Base-by-base conservation (phyloP, 2,113 vertebrate genomes). In the Petroica traversi region DNA sequence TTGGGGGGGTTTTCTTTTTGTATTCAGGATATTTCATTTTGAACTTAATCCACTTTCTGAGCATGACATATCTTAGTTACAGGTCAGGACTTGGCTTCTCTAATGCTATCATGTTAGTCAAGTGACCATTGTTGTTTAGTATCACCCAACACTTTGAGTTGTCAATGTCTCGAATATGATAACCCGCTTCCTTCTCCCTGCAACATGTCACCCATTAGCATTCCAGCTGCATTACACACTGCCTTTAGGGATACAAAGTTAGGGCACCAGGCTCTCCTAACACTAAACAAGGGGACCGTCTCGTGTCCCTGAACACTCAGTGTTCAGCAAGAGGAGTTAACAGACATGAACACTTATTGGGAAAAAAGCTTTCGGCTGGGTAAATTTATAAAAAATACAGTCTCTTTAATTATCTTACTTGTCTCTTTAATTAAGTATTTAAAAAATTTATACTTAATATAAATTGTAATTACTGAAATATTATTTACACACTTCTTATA, bases 141-240 rank as follows among this genome's bases (percentile, higher is more conserved):
- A 93, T 96, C 96, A 94, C 46, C 67, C 41, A 86, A 92, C 94
- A 76, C 94, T 95, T 83, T 34, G 85, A 92, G 79, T 93, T 96
- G 95, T 95, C 93, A 73, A 14, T 92, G 93, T 85, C 66, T 83
- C 48, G 3, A 85, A 78, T 84, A 88, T 84, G 95, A 97, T 97
- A 97, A 95, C 61, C 85, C 82, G 89, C 72, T 95, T 95, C 89
- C 90, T 95, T 81, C 84, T 94, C 52, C 90, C 92, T 94, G 92
- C 93, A 94, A n/a, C 82, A 33, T 93, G 93, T 94, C 92, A 95
- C 25, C 55, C 89, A 55, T 94, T 97, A 88, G 94, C 95, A 97
- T 96, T 97, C 96, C 95, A 97, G 33, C 26, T 80, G 45, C 88
- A 94, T 96, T 95, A 87, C 79, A 72, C 40, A n/a, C 31, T 73